phyloP scores from a whole-genome alignment of 2,113 vertebrate species.

The Charadrius vociferus region DNA sequence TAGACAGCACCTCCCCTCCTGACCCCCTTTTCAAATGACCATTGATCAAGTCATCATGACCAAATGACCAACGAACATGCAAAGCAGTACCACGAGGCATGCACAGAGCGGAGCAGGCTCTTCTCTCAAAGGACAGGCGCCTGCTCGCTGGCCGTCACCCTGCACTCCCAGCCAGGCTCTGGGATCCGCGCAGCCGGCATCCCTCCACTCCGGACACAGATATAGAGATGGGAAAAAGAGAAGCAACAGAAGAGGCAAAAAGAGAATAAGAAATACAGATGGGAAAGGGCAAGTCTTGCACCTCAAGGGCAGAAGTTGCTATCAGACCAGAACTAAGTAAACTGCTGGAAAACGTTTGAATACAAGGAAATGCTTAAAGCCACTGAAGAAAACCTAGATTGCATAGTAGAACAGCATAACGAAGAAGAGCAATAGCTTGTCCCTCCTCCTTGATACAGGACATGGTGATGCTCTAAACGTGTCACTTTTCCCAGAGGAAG shows the following conservation, averaged over 20 bases:
- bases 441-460: neutral
- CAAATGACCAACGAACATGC: neutral
- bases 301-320: neutral
- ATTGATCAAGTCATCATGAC: neutral
- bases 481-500: neutral
- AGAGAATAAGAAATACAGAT: neutral
- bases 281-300: neutral
- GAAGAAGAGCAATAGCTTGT: neutral
- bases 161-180: neutral
- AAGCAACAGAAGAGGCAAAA: neutral
- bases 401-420: fast-evolving
- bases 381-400: neutral
- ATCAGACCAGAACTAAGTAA: neutral
- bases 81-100: neutral
- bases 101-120: neutral
- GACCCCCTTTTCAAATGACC: neutral
- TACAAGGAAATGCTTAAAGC: neutral
- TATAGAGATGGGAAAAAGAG: neutral
- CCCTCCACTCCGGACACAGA: neutral
- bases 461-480: neutral
- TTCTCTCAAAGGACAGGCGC: neutral
- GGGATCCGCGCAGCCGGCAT: fast-evolving
- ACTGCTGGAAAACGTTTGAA: neutral
- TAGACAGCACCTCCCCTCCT: neutral
- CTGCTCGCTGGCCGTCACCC: fast-evolving